phyloP scores from a whole-genome alignment of 1,140 invertebrate genomes.

The Trypoxylus dichotomus region DNA sequence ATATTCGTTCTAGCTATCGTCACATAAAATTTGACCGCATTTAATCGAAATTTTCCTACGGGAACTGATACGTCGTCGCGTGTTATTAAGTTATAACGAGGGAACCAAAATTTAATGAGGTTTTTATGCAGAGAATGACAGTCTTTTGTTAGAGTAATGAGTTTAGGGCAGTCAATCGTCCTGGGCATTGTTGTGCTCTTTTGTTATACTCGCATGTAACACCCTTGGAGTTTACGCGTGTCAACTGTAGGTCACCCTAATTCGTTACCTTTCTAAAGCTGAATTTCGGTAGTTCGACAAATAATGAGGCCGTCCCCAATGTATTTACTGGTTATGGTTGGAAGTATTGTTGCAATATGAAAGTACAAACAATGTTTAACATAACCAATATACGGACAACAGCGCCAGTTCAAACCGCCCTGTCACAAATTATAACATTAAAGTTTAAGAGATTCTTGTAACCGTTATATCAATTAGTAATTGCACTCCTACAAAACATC shows the following conservation, averaged over 20 bases:
- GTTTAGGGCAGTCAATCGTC: constrained; percentile 52
- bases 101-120: constrained; percentile 50
- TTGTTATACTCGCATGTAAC: constrained; percentile 34
- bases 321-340: constrained; percentile 32
- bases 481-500: too few species aligned
- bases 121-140: constrained; percentile 54
- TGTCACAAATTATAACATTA: background rate
- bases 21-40: constrained; percentile 28
- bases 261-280: constrained; percentile 26
- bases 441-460: background rate
- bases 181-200: constrained; percentile 42
- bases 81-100: constrained; percentile 50
- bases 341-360: constrained; percentile 16
- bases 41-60: constrained; percentile 40
- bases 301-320: constrained; percentile 28
- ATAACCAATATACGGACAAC: background rate
- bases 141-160: constrained; percentile 54
- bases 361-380: constrained; percentile 3
- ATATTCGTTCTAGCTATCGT: background rate
- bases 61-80: constrained; percentile 39
- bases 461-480: too few species aligned
- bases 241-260: constrained; percentile 26
- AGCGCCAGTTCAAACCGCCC: background rate
- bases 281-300: constrained; percentile 22
- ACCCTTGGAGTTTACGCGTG: constrained; percentile 35